A percentile compares a stretch with the other conserved stretches of the same genome.
These are phyloP conservation scores for Sphaerophoria taeniata DNA, from an alignment of 2,888 invertebrate species.

Conservation along the genomic window DNA sequence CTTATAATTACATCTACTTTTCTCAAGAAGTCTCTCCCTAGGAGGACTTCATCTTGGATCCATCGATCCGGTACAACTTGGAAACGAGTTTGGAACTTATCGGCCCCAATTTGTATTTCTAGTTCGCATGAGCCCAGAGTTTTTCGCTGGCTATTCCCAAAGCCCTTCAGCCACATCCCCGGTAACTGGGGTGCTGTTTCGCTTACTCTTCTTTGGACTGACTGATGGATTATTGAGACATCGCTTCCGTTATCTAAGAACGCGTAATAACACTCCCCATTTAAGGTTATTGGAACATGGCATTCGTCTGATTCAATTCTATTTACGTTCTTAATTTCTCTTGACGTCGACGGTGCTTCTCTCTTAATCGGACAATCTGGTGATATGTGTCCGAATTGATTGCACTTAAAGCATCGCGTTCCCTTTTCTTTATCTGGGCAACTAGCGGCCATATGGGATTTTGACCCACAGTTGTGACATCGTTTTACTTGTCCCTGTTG, in stretches of 20 bases:
- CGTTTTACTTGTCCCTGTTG: neutral
- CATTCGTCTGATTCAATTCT: neutral
- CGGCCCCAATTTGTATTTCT: neutral
- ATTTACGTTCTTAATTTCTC: neutral
- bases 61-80: neutral
- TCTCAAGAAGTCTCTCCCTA: neutral
- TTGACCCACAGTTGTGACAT: conserved; percentile 9
- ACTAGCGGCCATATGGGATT: conserved; percentile 16
- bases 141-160: neutral
- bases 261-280: neutral
- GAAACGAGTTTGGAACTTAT: neutral
- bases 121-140: neutral
- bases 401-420: conserved; percentile 32
- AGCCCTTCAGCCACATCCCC: neutral
- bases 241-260: neutral
- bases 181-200: neutral
- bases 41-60: neutral
- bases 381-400: conserved; percentile 29
- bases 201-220: neutral
- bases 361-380: conserved; percentile 2
- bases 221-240: neutral
- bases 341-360: neutral
- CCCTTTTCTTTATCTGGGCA: conserved; percentile 37
- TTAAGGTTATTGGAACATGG: neutral
- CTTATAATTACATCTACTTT: no score